Base-by-base conservation (phyloP, 2,797 vertebrate genomes). In the Erethizon dorsatum region DNA sequence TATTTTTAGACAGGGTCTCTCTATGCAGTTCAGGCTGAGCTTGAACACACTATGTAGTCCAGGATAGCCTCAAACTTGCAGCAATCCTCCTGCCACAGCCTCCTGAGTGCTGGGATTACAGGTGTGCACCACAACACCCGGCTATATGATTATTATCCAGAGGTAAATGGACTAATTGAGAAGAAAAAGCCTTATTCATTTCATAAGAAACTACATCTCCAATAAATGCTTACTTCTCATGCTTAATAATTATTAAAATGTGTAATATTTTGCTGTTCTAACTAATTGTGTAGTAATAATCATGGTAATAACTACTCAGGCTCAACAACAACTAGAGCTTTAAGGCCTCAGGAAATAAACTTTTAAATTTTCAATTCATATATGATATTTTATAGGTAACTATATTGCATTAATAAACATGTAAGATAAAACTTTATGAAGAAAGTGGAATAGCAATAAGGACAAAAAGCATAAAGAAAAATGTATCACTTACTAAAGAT, bases 351-450 rank as follows among this genome's bases (percentile, higher is more conserved):
- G 31, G 24, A 77, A 80, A 65, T 47, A 69, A 52, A 45, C 26
- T 56, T 92, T 61, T 17, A 69, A 90, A 73, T 41, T 61, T 88
- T 83, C 8, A 69, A 50, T 37, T 61, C 85, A 45, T 8, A 77
- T 71, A 71, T 45, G 24, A 69, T 71, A 95, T 73, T 92, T 87
- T 83, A 77, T 28, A 2, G 59, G 61, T 45, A 86, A 91, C 78
- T 77, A 84, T 54, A 91, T 50, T 65, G 80, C 83, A 47, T 79
- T 88, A 90, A 88, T 45, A 79, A 79, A 95, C 90, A 59, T 47
- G 31, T 31, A 92, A 83, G 31, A 47, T 14, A 85, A 88, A 80
- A 67, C 5, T 69, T 73, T 92, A 80, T 79, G 24, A 80, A 75
- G 15, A 97, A 90, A 90, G 18, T 59, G 31, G 41, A 83, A 90